Base-by-base conservation (phyloP, 2,797 vertebrate genomes). In the Neosalanx taihuensis region DNA sequence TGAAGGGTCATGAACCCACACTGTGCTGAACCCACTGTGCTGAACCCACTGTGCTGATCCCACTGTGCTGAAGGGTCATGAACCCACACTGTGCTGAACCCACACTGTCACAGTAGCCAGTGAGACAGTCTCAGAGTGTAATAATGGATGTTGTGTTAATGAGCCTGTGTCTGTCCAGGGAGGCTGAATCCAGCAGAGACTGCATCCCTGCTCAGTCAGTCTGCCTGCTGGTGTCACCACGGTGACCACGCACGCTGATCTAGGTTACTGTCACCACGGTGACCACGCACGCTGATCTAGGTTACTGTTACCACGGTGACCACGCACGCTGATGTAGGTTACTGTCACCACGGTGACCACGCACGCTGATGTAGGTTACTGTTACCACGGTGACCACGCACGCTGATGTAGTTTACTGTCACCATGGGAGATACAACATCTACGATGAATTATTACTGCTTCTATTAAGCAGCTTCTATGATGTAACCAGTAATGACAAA, bases 301-400 rank as follows among this genome's bases (percentile, higher is more conserved):
- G 33, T 35, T 35, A 6, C 33, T 3, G 41, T 71, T 31, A 35
- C 63, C 69, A 20, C 26, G 20, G 56, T 57, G 65, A 74, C 33
- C 41, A 31, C 49, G 41, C 41, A 12, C 49, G 41, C 51, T 58
- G 41, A 46, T 12, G 41, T 9, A 13, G 41, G 41, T 13, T 9
- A 13, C 41, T 46, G 41, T 12, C 41, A 46, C 10, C 7, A 2
- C 41, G 3, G 9, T 57, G 65, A 74, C 33, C 41, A 31, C 49
- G 41, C 41, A 12, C 49, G 41, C 51, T 58, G 41, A 46, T 12
- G 41, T 9, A 13, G 41, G 41, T 13, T 9, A 13, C 41, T 46
- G 41, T 12, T 9, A 46, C 10, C 7, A 2, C 41, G 3, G 9
- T 26, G 23, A 26, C 23, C 23, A 26, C 23, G 1, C 41, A 12